Conservation (phyloP, 2,888 invertebrate genomes). For the Helicoverpa assulta region DNA sequence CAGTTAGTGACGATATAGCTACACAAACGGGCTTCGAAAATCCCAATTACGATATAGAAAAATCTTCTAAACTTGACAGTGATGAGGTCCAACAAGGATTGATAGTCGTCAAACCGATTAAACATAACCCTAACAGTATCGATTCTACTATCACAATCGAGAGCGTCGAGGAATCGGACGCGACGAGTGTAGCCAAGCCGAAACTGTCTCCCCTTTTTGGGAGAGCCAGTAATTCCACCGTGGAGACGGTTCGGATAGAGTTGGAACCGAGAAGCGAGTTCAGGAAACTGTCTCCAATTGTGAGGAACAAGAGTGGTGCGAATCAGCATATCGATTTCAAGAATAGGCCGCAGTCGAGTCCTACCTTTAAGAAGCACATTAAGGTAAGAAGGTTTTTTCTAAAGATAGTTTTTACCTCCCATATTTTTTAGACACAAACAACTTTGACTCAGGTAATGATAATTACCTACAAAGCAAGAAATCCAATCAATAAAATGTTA, state of each 20-base stretch:
- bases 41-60: constrained; percentile 79
- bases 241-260: constrained; percentile 80
- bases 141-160: constrained; percentile 85
- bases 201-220: constrained; percentile 86
- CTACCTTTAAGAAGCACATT: constrained; percentile 74
- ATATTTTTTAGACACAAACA: too few relatives aligned
- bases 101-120: constrained; percentile 83
- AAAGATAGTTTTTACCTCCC: not conserved
- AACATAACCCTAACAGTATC: constrained; percentile 72
- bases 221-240: constrained; percentile 72
- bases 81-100: constrained; percentile 72
- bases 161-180: constrained; percentile 79
- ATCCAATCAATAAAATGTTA: too few relatives aligned
- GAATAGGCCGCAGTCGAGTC: constrained; percentile 85
- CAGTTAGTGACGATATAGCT: constrained; percentile 79
- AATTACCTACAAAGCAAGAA: too few relatives aligned
- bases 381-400: constrained; percentile 67
- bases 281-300: constrained; percentile 85
- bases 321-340: constrained; percentile 82
- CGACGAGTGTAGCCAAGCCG: constrained; percentile 75
- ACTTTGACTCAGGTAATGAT: too few relatives aligned
- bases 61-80: constrained; percentile 61
- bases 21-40: constrained; percentile 88
- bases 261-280: constrained; percentile 83
- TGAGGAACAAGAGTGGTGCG: constrained; percentile 73